Conservation (phyloP, 2,113 vertebrate species). For the Callipepla squamata region DNA sequence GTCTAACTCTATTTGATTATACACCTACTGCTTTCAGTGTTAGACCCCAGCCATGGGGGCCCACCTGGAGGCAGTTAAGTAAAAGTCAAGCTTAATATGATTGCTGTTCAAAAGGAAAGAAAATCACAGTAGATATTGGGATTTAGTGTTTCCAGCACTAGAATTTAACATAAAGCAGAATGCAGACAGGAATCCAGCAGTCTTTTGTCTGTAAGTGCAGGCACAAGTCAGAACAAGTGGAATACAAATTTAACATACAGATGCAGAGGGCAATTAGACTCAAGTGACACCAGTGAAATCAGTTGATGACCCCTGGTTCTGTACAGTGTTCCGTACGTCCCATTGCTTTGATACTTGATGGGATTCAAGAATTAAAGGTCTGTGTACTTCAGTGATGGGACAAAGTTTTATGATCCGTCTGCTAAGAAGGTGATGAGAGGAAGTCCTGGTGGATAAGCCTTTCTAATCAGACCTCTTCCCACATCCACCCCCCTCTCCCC, state of each 20-base stretch:
- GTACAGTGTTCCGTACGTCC: accelerated
- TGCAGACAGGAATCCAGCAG: not conserved
- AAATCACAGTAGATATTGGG: not conserved
- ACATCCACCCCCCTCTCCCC: no score
- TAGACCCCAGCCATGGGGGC: not conserved
- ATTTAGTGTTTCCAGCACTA: not conserved
- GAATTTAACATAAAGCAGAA: not conserved
- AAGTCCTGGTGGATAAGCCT: not conserved
- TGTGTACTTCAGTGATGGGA: not conserved
- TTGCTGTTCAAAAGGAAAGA: not conserved
- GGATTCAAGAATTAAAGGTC: not conserved
- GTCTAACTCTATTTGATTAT: not conserved
- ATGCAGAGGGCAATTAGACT: not conserved
- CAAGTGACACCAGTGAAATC: accelerated
- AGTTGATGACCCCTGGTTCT: not conserved
- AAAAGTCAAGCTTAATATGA: not conserved
- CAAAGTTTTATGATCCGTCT: not conserved
- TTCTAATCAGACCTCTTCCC: not conserved
- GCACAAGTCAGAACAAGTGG: not conserved
- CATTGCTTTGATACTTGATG: not conserved
- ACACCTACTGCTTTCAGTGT: not conserved
- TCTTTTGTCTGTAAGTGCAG: not conserved
- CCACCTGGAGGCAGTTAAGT: not conserved
- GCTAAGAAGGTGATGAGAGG: not conserved
- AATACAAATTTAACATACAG: not conserved